Percentiles rank a stretch among this genome's conserved stretches.
phyloP scores from a whole-genome alignment of 2,113 vertebrate species.

The Vidua chalybeata region DNA sequence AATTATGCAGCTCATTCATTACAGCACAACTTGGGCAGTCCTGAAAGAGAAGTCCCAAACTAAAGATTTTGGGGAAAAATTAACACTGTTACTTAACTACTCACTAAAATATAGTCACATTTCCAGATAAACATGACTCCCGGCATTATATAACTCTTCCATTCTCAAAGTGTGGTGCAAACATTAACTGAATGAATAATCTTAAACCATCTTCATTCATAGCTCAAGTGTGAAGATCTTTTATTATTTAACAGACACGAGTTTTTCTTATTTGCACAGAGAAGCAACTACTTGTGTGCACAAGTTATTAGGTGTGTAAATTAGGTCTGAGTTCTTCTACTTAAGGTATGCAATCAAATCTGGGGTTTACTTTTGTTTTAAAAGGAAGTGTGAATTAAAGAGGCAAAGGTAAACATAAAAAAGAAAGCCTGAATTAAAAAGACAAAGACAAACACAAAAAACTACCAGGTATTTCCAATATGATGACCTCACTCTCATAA shows the following conservation, averaged over 20 bases:
- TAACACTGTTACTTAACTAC: background rate
- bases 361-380: background rate
- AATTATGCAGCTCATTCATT: background rate
- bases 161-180: background rate
- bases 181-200: background rate
- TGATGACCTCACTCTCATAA: background rate
- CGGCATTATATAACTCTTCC: background rate
- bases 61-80: background rate
- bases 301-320: background rate
- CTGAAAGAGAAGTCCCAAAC: background rate
- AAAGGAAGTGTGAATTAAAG: background rate
- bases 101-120: slow-evolving; percentile 24
- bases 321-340: background rate
- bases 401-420: background rate
- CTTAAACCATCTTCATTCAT: background rate
- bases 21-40: background rate
- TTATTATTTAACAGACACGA: background rate
- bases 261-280: background rate
- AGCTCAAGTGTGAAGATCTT: background rate
- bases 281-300: background rate
- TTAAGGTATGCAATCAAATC: background rate
- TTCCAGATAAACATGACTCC: background rate
- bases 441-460: background rate
- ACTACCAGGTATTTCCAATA: background rate
- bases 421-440: background rate